phyloP scores from a whole-genome alignment of 2,797 vertebrate species.

The Hydrophis major region DNA sequence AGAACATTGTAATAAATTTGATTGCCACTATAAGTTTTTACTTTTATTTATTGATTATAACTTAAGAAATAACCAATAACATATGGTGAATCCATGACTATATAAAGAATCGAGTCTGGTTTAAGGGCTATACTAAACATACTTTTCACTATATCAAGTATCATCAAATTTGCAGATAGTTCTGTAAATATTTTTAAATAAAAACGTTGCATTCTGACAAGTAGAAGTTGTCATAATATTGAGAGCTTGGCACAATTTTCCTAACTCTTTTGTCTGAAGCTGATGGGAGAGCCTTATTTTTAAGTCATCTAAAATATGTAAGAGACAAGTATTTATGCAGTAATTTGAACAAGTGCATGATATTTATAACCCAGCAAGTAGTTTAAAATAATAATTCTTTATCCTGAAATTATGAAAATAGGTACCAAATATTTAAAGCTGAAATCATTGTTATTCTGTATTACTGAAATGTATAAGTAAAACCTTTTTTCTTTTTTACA shows the following conservation, averaged over 20 bases:
- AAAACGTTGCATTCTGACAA: neutral
- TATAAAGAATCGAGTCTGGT: neutral
- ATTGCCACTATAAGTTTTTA: neutral
- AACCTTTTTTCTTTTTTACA: slow-evolving; percentile 34
- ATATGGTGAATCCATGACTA: neutral
- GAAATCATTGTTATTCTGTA: neutral
- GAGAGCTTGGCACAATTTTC: neutral
- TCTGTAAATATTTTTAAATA: neutral
- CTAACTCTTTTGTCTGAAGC: neutral
- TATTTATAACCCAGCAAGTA: neutral
- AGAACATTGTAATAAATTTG: neutral
- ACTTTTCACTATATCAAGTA: neutral
- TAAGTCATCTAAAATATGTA: neutral
- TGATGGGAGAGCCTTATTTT: neutral
- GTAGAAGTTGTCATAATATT: neutral
- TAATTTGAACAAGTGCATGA: neutral
- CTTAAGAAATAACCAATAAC: neutral
- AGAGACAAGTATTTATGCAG: neutral
- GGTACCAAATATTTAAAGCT: neutral
- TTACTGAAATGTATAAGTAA: slow-evolving; percentile 31
- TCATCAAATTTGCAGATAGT: neutral
- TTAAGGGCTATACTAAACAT: neutral
- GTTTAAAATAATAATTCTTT: neutral
- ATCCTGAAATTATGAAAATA: neutral
- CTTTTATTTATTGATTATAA: neutral